A percentile compares a stretch with the other conserved stretches of the same genome.
These are phyloP conservation scores for Xenopus tropicalis DNA, from an alignment of 2,113 vertebrate genomes.

Conservation along the genomic window UCB_Xtro_10.0 CM004449.2:122034001-122034500, in stretches of 20 bases:
- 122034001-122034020: neutral
- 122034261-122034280: neutral
- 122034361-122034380: constrained; percentile 9
- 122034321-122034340: constrained; percentile 35
- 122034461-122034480: too few relatives aligned
- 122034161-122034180: neutral
- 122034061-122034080: neutral
- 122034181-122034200: constrained; percentile 22
- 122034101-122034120: neutral
- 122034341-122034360: neutral
- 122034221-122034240: constrained; percentile 11
- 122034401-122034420: neutral
- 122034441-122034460: too few relatives aligned
- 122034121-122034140: neutral
- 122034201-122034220: neutral
- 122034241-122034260: constrained; percentile 17
- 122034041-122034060: neutral
- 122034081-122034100: constrained; percentile 16
- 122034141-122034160: constrained; percentile 4
- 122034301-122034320: constrained; percentile 21
- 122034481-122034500: too few relatives aligned
- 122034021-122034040: too few relatives aligned
- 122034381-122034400: neutral
- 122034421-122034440: neutral
- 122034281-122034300: neutral